These are phyloP conservation scores for Pedionomus torquatus DNA, from an alignment of 2,113 vertebrate species.

Conservation along the genomic window DNA sequence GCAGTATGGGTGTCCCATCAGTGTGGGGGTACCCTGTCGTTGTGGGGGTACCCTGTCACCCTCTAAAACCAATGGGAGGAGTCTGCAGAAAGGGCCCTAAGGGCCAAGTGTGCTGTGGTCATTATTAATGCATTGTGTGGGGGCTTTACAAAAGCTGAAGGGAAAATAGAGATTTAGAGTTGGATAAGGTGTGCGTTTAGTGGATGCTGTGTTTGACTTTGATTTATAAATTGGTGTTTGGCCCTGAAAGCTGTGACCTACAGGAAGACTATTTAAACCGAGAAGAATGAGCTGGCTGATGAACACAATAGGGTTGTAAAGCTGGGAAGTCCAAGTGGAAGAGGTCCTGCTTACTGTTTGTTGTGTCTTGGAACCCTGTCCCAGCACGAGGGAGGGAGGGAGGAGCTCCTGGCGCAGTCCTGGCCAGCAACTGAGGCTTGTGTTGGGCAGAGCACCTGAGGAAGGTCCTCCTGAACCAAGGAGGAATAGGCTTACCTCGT, in stretches of 20 bases:
- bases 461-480: background rate
- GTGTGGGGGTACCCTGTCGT: too few relatives aligned
- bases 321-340: background rate
- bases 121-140: rapidly evolving
- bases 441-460: background rate
- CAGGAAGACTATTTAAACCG: conserved; percentile 3
- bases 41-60: background rate
- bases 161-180: background rate
- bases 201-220: background rate
- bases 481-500: background rate
- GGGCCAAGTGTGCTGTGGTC: rapidly evolving
- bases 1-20: background rate
- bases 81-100: background rate
- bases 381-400: background rate
- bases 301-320: conserved; percentile 9
- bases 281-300: conserved; percentile 22
- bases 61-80: background rate
- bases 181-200: background rate
- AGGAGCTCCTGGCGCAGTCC: background rate
- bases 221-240: conserved; percentile 9
- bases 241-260: conserved; percentile 37
- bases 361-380: background rate
- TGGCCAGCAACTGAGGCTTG: background rate
- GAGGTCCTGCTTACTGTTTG: background rate
- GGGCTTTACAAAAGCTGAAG: background rate